phyloP scores from a whole-genome alignment of 2,888 invertebrate species.

The Parasteatoda lunata region DNA sequence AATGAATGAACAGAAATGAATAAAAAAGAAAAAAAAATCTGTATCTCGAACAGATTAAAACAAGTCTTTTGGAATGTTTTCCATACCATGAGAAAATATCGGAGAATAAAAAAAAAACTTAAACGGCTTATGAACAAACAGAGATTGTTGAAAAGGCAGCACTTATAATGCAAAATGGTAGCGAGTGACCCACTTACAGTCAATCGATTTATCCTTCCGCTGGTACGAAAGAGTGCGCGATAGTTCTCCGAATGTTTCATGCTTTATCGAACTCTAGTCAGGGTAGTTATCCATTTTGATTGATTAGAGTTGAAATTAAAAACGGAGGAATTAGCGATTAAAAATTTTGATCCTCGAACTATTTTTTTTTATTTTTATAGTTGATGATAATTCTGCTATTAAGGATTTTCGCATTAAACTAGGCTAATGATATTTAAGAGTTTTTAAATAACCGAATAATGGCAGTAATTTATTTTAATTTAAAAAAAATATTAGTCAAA shows the following conservation, averaged over 20 bases:
- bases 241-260: background rate
- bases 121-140: constrained; percentile 30
- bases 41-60: too few species aligned
- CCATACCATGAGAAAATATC: background rate
- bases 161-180: constrained; percentile 56
- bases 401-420: too few species aligned
- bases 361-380: too few species aligned
- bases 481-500: too few species aligned
- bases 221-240: constrained; percentile 26
- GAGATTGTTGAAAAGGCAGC: constrained; percentile 20
- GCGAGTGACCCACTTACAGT: constrained; percentile 62
- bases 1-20: too few species aligned
- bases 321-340: background rate
- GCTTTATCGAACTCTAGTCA: background rate
- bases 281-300: constrained; percentile 38
- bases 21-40: too few species aligned
- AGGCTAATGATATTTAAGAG: too few species aligned
- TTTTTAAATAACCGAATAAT: too few species aligned
- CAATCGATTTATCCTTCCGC: constrained; percentile 53
- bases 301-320: constrained; percentile 37
- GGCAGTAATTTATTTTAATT: too few species aligned
- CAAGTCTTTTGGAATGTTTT: too few species aligned
- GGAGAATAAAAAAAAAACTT: background rate
- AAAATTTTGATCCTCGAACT: too few species aligned
- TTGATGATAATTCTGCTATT: too few species aligned